A percentile compares a stretch with the other conserved stretches of the same genome.
phyloP scores from a whole-genome alignment of 2,888 invertebrate species.

The Uloborus plumipes region DNA sequence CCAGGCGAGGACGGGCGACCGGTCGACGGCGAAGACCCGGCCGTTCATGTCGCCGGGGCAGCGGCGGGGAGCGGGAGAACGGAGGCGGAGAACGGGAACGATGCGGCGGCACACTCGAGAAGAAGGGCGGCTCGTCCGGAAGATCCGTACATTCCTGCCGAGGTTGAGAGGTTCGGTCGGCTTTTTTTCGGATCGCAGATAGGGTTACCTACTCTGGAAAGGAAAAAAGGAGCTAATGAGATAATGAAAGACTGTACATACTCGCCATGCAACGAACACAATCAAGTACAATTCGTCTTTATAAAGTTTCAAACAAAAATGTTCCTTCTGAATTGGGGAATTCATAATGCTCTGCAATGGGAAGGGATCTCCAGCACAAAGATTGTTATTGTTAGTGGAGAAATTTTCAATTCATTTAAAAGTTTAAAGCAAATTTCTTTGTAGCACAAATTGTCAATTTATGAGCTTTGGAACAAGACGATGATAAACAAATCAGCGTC shows the following conservation, averaged over 20 bases:
- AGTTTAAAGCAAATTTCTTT: too few species aligned
- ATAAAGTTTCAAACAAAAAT: neutral
- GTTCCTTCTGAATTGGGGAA: neutral
- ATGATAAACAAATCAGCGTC: too few species aligned
- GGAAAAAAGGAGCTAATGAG: neutral
- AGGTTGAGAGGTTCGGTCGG: slow-evolving; percentile 1
- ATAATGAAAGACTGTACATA: too few species aligned
- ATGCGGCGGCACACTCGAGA: slow-evolving; percentile 2
- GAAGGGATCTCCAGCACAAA: too few species aligned
- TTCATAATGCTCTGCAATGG: too few species aligned
- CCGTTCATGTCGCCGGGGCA: slow-evolving; percentile 48
- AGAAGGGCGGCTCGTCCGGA: slow-evolving; percentile 15
- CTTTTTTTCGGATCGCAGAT: neutral
- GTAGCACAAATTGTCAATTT: too few species aligned
- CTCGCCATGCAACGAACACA: neutral
- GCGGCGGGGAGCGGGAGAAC: neutral
- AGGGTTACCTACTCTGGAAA: neutral
- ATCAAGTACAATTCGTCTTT: neutral
- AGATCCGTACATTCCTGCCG: slow-evolving; percentile 40
- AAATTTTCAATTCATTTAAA: too few species aligned
- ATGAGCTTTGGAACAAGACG: too few species aligned
- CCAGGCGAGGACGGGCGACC: slow-evolving; percentile 57
- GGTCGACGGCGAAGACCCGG: slow-evolving; percentile 56
- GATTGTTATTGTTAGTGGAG: too few species aligned
- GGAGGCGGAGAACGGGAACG: neutral